Base-by-base conservation (phyloP, 2,113 vertebrate genomes). In the Osmerus eperlanus region DNA sequence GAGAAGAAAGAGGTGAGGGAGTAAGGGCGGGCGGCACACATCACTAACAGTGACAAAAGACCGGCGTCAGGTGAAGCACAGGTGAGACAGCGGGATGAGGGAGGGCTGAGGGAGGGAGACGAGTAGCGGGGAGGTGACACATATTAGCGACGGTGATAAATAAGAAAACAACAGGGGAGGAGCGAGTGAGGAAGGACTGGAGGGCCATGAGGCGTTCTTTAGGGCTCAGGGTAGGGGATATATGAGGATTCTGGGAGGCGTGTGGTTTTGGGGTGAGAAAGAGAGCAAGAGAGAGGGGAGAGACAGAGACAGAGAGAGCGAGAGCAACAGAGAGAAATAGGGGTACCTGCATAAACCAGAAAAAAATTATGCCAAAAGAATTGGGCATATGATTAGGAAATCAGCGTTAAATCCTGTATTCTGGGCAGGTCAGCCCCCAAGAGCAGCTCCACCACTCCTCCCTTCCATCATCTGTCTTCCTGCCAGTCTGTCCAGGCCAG, bases 111-210 rank as follows among this genome's bases (percentile, higher is more conserved):
- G 56, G 18, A 15, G 55, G 18, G 32, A 52, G 36, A 65, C 3
- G 16, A 54, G 65, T n/a, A 23, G 62, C n/a, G 32, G 65, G 55
- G 65, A 76, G 78, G 80, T 79, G 84, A 79, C 72, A 82, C 68
- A 47, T 75, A 75, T 77, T 72, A 81, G 72, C 65, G 61, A 71
- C 73, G 74, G 82, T 83, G 85, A 86, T 80, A 84, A 84, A 86
- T 80, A 80, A 75, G 79, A 78, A 84, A 83, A 84, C 82, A 74
- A 68, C 82, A 66, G 81, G 83, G 76, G 83, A 61, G 15, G n/a
- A 25, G 78, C 25, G 62, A 74, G 52, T 9, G 55, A 16, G 59
- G 14, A 4, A 16, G 47, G 29, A 11, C 15, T 18, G 55, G 55
- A 56, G n/a, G 55, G 3, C 55, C 15, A 19, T 4, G 7, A 19